phyloP scores from a whole-genome alignment of 2,888 invertebrate species.

The Noctua pronuba region DNA sequence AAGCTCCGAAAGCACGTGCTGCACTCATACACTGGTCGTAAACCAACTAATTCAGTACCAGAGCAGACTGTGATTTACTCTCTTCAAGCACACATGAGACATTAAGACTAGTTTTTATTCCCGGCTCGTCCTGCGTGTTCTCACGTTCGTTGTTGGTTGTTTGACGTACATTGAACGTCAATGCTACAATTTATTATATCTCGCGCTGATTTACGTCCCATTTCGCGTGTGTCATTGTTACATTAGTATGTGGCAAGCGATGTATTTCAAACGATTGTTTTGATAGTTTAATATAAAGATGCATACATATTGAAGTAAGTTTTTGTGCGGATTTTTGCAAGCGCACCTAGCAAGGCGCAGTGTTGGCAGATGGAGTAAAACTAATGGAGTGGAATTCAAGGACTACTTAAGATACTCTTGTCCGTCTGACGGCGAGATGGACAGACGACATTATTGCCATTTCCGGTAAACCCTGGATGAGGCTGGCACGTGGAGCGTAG shows the following conservation, averaged over 20 bases:
- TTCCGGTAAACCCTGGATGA: neutral
- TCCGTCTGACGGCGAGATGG: neutral
- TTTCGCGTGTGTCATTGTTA: constrained; percentile 67
- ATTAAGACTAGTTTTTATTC: constrained; percentile 55
- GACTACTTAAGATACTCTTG: neutral
- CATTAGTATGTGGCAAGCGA: constrained; percentile 67
- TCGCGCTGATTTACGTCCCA: constrained; percentile 80
- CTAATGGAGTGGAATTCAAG: neutral
- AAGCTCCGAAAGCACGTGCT: neutral
- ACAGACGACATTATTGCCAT: neutral
- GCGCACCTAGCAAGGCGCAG: neutral
- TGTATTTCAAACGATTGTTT: constrained; percentile 54
- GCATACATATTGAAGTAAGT: neutral
- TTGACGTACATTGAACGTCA: constrained; percentile 66
- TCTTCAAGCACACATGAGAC: constrained; percentile 7
- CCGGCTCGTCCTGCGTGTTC: constrained; percentile 45
- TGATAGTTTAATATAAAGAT: neutral
- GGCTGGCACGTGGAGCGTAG: neutral
- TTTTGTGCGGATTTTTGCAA: neutral
- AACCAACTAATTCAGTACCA: neutral
- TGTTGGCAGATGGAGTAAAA: neutral
- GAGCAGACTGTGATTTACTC: neutral
- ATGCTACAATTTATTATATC: constrained; percentile 74
- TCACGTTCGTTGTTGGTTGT: constrained; percentile 46
- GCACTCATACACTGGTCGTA: neutral